Base-by-base conservation (phyloP, 1,140 invertebrate genomes). In the Grapholita molesta region DNA sequence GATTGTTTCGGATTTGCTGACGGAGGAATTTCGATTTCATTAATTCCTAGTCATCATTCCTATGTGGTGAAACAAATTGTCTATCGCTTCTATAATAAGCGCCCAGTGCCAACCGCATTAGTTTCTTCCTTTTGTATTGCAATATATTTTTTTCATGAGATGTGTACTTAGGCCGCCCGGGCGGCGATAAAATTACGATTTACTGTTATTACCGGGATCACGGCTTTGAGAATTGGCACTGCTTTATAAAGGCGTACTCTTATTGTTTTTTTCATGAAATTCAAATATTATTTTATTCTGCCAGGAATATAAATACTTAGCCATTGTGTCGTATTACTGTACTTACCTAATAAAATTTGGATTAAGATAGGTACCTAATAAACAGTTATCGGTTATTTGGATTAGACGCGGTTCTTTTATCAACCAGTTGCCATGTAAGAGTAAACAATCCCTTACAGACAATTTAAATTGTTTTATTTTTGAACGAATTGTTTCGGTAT, bases 121-220 rank as follows among this genome's bases (percentile, higher is more conserved):
- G 53, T 28, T 48, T 18, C 12, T n/a, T 48, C 24, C 53, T 15
- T 57, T 28, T 57, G 53, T 57, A 57, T 57, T 57, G 53, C 53
- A 57, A 73, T 72, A 72, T 79, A 77, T 75, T 72, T 79, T 75
- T 79, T 74, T 77, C 78, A 79, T 72, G 78, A 77, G 68, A 74
- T 67, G 68, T 74, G 72, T 77, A 74, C 70, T 75, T 70, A 68
- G 68, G 66, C 64, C 67, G 70, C 53, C 12, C 53, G 23, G 53
- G 53, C 52, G 64, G 64, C 72, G 70, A 72, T 77, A 76, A 74
- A 79, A 74, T 66, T 72, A 77, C 71, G 71, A 79, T 79, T 77
- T 77, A 77, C 64, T 77, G 75, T 77, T 79, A 79, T 77, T 67
- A 66, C 69, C 42, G 69, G 68, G 64, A 72, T 65, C 52, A 69